A percentile compares a stretch with the other conserved stretches of the same genome.
Evolutionary conservation across 2,888 invertebrate species (phyloP).

Genomic region (Odontocerum albicorne): DNA sequence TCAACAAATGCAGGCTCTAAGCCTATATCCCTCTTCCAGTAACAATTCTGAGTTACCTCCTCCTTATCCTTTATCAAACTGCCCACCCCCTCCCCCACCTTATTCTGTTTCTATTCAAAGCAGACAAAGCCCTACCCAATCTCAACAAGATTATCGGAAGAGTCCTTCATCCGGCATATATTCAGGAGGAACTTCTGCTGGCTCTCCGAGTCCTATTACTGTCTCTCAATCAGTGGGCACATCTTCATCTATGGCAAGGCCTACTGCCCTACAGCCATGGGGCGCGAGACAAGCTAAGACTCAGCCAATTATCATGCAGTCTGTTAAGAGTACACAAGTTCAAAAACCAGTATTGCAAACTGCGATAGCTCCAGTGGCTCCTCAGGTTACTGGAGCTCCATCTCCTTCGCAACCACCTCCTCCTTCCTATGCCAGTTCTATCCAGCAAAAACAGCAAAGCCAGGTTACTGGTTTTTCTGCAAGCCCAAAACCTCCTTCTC

Average conservation of each 20-base stretch:
- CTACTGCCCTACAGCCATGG: slow-evolving; percentile 83
- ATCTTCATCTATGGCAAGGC: slow-evolving; percentile 69
- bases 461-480: slow-evolving; percentile 56
- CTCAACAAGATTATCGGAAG: slow-evolving; percentile 77
- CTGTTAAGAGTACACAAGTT: slow-evolving; percentile 93
- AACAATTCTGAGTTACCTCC: slow-evolving; percentile 68
- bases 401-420: slow-evolving; percentile 66
- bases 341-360: slow-evolving; percentile 94
- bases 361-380: slow-evolving; percentile 88
- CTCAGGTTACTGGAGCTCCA: slow-evolving; percentile 61
- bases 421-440: slow-evolving; percentile 80
- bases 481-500: slow-evolving; percentile 57
- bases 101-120: slow-evolving; percentile 86
- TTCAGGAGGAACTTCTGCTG: slow-evolving; percentile 79
- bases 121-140: slow-evolving; percentile 83
- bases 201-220: slow-evolving; percentile 82
- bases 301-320: slow-evolving; percentile 95
- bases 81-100: slow-evolving; percentile 78
- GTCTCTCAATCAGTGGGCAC: slow-evolving; percentile 65
- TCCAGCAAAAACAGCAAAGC: slow-evolving; percentile 71
- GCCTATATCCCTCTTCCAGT: slow-evolving; percentile 68
- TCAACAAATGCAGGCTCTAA: slow-evolving; percentile 87
- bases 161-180: slow-evolving; percentile 86
- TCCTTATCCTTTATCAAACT: slow-evolving; percentile 65
- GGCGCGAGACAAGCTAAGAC: slow-evolving; percentile 85